A percentile compares a stretch with the other conserved stretches of the same genome.
Evolutionary conservation across 2,113 vertebrate species (phyloP).

Genomic region (Thalassarche chlororhynchos): DNA sequence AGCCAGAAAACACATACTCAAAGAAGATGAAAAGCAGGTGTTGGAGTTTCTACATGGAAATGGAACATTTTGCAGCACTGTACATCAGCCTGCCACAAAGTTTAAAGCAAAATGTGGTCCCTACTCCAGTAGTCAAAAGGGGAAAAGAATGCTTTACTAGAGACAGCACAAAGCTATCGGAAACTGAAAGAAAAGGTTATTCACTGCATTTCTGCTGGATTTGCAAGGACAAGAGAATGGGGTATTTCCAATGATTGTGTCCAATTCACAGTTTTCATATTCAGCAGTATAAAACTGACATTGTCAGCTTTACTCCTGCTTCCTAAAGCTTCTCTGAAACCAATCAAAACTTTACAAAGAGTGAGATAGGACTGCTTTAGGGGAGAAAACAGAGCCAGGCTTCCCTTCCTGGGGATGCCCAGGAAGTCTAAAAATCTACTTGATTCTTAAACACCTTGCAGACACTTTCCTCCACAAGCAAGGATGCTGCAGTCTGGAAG

Average conservation of each 20-base stretch:
- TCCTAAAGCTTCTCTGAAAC: not conserved
- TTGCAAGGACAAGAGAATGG: not conserved
- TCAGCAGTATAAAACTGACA: not conserved
- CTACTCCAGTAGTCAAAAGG: not conserved
- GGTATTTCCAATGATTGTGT: not conserved
- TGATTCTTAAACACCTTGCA: not conserved
- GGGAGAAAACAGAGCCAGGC: not conserved
- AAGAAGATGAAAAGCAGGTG: not conserved
- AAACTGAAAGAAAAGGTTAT: not conserved
- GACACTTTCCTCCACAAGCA: not conserved
- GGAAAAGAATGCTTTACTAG: not conserved
- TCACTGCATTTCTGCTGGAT: not conserved
- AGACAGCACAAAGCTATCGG: not conserved
- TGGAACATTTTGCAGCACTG: accelerated
- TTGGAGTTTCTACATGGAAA: not conserved
- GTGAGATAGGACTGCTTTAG: not conserved
- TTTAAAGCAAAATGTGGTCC: not conserved
- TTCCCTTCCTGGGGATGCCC: not conserved
- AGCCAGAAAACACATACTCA: not conserved
- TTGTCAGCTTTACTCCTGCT: not conserved
- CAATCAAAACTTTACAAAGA: not conserved
- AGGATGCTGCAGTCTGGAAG: not conserved
- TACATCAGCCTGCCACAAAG: not conserved
- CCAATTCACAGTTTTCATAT: not conserved
- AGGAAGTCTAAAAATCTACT: not conserved